Evolutionary conservation across 2,113 vertebrate species (phyloP).

Genomic region (Gymnorhina tibicen): DNA sequence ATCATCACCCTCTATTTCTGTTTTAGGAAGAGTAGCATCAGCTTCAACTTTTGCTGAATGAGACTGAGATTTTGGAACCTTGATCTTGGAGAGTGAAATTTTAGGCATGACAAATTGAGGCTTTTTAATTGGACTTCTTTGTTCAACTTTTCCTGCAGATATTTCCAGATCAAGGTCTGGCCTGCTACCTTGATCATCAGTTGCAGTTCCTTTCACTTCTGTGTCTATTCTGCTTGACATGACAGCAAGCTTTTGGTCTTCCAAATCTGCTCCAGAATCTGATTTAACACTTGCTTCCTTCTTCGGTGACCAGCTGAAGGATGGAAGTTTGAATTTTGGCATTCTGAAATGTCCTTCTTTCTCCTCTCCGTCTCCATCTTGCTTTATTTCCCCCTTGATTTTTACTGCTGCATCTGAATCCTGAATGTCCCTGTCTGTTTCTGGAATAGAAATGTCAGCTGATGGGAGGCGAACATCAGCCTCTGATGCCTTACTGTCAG

Average conservation of each 20-base stretch:
- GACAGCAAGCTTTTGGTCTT: background rate
- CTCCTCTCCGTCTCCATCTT: background rate
- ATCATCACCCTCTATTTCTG: background rate
- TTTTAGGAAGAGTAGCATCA: background rate
- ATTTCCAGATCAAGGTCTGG: background rate
- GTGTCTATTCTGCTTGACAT: background rate
- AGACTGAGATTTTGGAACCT: background rate
- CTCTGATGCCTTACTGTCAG: background rate
- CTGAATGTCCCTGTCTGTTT: background rate
- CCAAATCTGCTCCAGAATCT: background rate
- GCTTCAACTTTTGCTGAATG: background rate
- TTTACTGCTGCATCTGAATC: background rate
- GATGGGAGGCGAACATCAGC: background rate
- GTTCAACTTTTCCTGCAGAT: background rate
- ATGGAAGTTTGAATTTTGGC: conserved; percentile 62
- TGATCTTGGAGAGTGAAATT: conserved; percentile 42
- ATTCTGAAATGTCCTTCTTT: conserved; percentile 59
- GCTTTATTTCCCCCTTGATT: background rate
- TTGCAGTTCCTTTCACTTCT: background rate
- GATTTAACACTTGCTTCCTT: conserved; percentile 20
- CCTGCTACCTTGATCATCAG: background rate
- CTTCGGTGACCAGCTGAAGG: conserved; percentile 61
- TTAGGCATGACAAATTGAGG: conserved; percentile 41
- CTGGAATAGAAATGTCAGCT: background rate
- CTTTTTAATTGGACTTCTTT: background rate